Evolutionary conservation across 2,888 invertebrate species (phyloP).

Genomic region (Tuberolachnus salignus): DNA sequence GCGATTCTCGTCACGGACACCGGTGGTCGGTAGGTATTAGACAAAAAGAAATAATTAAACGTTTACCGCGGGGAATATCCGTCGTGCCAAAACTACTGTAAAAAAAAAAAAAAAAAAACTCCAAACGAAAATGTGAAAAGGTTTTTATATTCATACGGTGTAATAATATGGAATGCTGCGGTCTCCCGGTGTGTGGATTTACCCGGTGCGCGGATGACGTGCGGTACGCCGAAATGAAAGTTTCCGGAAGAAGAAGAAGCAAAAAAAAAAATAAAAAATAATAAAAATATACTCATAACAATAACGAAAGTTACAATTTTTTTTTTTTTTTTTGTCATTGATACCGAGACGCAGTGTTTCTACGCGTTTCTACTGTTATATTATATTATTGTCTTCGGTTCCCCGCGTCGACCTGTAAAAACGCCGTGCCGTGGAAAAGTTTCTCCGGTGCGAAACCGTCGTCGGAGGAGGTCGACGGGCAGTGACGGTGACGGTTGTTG

Average conservation of each 20-base stretch:
- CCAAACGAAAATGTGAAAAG: background rate
- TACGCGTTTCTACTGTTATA: no score
- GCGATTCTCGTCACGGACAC: no score
- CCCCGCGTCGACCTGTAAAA: no score
- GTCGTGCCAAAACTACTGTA: background rate
- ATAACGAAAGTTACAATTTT: slow-evolving; percentile 20
- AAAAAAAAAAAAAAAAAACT: background rate
- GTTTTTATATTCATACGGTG: slow-evolving; percentile 11
- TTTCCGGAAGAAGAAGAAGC: background rate
- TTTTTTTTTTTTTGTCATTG: no score
- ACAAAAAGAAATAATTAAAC: slow-evolving; percentile 14
- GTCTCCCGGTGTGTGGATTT: background rate
- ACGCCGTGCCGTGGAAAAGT: no score
- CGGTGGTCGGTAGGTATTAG: no score
- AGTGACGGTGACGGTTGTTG: no score
- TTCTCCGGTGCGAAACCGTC: slow-evolving; percentile 10
- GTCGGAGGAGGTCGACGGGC: background rate
- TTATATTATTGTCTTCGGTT: no score
- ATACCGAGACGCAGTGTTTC: no score
- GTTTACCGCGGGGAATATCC: background rate
- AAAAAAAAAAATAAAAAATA: background rate
- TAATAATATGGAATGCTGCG: no score
- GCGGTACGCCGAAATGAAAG: background rate
- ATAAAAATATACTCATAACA: slow-evolving; percentile 18
- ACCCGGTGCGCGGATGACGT: background rate